Evolutionary conservation across 2,888 invertebrate genomes (phyloP), one percentile per base, ranked within the genome.

Genomic region (Thysanoteuthis rhombus): DNA sequence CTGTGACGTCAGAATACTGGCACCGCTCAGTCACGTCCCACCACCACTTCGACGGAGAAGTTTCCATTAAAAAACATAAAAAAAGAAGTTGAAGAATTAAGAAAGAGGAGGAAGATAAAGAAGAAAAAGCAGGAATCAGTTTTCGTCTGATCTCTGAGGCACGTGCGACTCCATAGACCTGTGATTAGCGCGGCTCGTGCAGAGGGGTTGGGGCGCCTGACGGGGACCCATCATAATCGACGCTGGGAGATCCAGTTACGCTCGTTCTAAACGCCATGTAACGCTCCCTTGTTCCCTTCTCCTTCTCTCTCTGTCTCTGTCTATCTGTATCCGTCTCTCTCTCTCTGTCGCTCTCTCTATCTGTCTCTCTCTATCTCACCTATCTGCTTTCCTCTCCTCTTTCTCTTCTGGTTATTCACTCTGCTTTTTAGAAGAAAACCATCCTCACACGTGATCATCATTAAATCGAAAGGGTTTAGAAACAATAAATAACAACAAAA

Each of bases 381-480:
- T 12, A 6, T 12, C 58, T 32, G 6, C 58, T 12, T 32, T 75
- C n/a, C 10, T n/a, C 4, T 75, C 36, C 19, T 75, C 19, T 75
- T n/a, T n/a, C 25, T 10, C 36, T n/a, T 75, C 36, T 75, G n/a
- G n/a, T 75, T 75, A 10, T 36, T 19, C 19, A 36, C 19, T 75
- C 36, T 19, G 4, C n/a, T n/a, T 36, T n/a, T 75, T 12, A n/a
- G n/a, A 75, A n/a, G 75, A n/a, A 75, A 75, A n/a, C n/a, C n/a
- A n/a, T 16, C 75, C 75, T n/a, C 75, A 75, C 75, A 75, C 75
- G 75, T 75, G 75, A 75, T 75, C n/a, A 75, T n/a, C 75, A 75
- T 75, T 75, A 75, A 75, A 75, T n/a, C 75, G n/a, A n/a, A 75
- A n/a, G n/a, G 75, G 75, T 75, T 75, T n/a, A 75, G n/a, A n/a